phyloP scores from a whole-genome alignment of 1,140 invertebrate genomes.

The Eumaeus atala region DNA sequence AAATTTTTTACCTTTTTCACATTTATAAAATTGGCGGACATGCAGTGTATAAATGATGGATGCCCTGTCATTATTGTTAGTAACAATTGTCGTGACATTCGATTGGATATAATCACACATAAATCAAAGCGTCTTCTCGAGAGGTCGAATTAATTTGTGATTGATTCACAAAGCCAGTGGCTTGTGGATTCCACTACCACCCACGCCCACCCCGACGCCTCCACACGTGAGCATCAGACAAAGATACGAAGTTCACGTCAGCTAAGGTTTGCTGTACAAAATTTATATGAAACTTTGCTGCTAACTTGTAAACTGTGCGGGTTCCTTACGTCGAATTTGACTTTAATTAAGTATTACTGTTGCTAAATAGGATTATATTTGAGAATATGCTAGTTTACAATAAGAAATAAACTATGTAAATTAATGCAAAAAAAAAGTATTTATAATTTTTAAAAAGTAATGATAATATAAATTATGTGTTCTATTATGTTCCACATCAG shows the following conservation, averaged over 20 bases:
- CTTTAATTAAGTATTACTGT: neutral
- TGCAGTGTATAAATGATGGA: too few species aligned
- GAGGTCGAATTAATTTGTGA: constrained; percentile 63
- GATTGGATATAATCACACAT: neutral
- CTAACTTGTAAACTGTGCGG: constrained; percentile 30
- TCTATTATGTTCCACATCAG: too few species aligned
- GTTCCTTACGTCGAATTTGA: constrained; percentile 26
- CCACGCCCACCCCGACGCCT: constrained; percentile 30
- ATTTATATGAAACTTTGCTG: constrained; percentile 68
- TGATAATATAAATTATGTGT: too few species aligned
- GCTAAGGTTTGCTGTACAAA: constrained; percentile 67
- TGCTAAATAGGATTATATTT: neutral
- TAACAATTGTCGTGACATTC: neutral
- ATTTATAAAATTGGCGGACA: too few species aligned
- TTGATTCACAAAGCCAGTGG: constrained; percentile 53
- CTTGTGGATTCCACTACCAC: constrained; percentile 1
- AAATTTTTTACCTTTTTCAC: too few species aligned
- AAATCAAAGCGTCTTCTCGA: neutral
- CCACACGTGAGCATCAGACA: constrained; percentile 59
- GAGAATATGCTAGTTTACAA: neutral
- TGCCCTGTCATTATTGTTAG: neutral
- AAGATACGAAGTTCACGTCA: constrained; percentile 70
- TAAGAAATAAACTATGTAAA: too few species aligned
- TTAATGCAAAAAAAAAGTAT: too few species aligned
- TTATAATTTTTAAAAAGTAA: too few species aligned